These are phyloP conservation scores for Nettapus auritus DNA, from an alignment of 2,113 vertebrate species.

Conservation along the genomic window DNA sequence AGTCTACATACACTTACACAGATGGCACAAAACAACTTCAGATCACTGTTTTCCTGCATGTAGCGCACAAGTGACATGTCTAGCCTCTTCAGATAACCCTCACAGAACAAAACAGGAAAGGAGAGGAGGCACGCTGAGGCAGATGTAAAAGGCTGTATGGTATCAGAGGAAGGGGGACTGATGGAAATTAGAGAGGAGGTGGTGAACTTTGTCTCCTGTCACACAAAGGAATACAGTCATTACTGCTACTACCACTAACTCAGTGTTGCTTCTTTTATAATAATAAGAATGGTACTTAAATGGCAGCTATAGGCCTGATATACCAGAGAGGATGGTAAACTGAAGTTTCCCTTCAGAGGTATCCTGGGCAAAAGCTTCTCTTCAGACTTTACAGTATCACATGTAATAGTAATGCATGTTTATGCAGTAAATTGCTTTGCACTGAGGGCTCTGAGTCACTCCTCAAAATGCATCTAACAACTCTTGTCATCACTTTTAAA, in stretches of 20 bases:
- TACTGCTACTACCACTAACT: background rate
- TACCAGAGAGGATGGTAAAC: background rate
- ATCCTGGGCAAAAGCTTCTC: background rate
- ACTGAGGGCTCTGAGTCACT: background rate
- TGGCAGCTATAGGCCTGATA: background rate
- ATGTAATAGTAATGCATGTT: background rate
- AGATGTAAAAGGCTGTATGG: background rate
- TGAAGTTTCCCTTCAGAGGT: background rate
- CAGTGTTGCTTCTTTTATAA: background rate
- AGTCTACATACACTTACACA: background rate
- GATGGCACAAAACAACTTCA: background rate
- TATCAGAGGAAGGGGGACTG: background rate
- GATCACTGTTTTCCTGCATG: background rate
- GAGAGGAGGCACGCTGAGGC: background rate
- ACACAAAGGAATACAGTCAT: background rate
- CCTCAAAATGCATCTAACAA: background rate
- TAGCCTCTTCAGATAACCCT: background rate
- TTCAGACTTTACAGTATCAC: background rate
- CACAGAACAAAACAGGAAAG: background rate
- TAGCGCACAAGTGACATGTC: background rate
- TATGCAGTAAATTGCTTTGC: background rate
- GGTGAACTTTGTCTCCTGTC: background rate
- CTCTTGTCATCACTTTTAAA: background rate
- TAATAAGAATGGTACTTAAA: background rate
- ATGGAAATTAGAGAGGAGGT: background rate